Base-by-base conservation (phyloP, 1,140 invertebrate genomes). In the Archegozetes longisetosus region DNA sequence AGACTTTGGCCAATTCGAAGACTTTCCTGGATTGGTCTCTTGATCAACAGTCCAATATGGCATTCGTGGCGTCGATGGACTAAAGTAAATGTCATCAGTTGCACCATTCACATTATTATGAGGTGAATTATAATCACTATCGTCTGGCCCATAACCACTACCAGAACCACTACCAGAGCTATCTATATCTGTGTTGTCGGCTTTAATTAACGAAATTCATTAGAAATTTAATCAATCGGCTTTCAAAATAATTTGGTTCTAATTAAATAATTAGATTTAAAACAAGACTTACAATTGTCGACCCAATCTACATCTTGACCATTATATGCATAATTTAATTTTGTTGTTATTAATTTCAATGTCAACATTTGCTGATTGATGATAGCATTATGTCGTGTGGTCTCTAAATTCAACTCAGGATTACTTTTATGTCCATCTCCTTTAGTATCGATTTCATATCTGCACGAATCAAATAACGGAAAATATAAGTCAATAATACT, bases 251-350 rank as follows among this genome's bases (percentile, higher is more conserved):
- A 40, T 6, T 40, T 40, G 20, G 4, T 52, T 23, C 13, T 51
- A 20, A 53, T 27, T 6, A 53, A 17, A 23, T 48, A 53, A 32
- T 58, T 14, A 53, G 12, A 47, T 48, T 12, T 22, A 58, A 58
- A 26, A 32, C 12, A 26, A 25, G 4, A 51, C 57, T 58, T 61
- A 66, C 65, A 47, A 52, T 61, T 61, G 57, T 62, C 61, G 57
- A 62, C 61, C 85, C 88, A 90, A 67, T 90, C 84, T 23, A 95
- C 88, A 70, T 94, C 88, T 61, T 83, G 77, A 0, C 89, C 90
- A 68, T 89, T 89, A 72, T 84, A 89, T 1, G 90, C 89, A 67
- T 83, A 84, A 66, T 84, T 81, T 24, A 96, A 74, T 68, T 86
- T 83, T 61, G 79, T 84, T 9, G 83, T 88, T 58, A 91, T 83